phyloP scores from a whole-genome alignment of 2,888 invertebrate species.

The Lutraria lutraria region DNA sequence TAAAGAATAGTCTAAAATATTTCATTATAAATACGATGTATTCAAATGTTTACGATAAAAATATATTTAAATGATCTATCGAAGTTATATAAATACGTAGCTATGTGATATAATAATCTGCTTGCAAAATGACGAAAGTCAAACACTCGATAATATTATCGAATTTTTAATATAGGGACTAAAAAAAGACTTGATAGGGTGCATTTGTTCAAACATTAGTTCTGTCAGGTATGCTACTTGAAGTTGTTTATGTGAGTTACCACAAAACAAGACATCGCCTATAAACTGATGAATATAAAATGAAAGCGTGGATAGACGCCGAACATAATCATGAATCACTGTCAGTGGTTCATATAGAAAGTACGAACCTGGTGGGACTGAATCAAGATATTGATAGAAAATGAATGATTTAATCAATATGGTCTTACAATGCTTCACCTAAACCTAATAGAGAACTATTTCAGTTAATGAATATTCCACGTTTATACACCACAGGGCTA shows the following conservation, averaged over 20 bases:
- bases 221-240: not conserved
- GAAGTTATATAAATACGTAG: not conserved
- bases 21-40: not conserved
- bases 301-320: not conserved
- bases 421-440: slow-evolving; percentile 30
- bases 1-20: not conserved
- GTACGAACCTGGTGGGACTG: not conserved
- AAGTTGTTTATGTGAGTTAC: not conserved
- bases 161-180: slow-evolving; percentile 18
- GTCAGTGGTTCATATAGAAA: not conserved
- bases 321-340: slow-evolving; percentile 2
- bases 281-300: not conserved
- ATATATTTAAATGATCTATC: not conserved
- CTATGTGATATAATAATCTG: not conserved
- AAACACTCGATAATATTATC: slow-evolving; percentile 27
- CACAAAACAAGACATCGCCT: slow-evolving; percentile 4
- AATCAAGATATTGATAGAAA: slow-evolving; percentile 20
- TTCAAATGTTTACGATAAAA: not conserved
- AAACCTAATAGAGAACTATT: slow-evolving; percentile 38
- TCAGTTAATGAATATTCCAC: slow-evolving; percentile 17
- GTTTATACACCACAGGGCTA: not conserved
- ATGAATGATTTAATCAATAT: slow-evolving; percentile 28
- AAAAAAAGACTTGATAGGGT: not conserved
- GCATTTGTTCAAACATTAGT: not conserved
- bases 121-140: not conserved